These are phyloP conservation scores for Holothuria scabra DNA, from an alignment of 53 echinoderm and acorn worm species.

Conservation along the genomic window DNA sequence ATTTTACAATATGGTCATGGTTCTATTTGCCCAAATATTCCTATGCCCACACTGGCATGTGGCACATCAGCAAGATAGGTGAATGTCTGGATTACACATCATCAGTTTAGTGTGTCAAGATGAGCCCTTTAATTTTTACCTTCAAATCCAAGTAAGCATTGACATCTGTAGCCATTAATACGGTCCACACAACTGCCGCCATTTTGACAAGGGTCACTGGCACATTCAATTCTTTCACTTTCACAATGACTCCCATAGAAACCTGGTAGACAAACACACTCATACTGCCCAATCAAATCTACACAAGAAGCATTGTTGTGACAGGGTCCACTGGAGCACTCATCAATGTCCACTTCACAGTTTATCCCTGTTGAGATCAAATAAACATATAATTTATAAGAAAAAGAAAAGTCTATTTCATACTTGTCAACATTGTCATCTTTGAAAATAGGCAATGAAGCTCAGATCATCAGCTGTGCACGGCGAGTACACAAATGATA, in stretches of 20 bases:
- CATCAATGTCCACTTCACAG: slow-evolving; percentile 60
- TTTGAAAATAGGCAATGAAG: too few relatives aligned
- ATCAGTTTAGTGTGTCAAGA: too few relatives aligned
- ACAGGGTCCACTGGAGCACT: slow-evolving; percentile 64
- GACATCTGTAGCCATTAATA: slow-evolving; percentile 63
- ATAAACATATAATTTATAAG: neutral
- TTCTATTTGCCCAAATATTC: too few relatives aligned
- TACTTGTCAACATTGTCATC: too few relatives aligned
- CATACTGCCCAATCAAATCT: slow-evolving; percentile 49
- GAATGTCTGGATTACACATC: too few relatives aligned
- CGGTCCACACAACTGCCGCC: slow-evolving; percentile 60
- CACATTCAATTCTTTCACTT: slow-evolving; percentile 61
- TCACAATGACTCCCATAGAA: slow-evolving; percentile 60
- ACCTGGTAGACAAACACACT: slow-evolving; percentile 53
- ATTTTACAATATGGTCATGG: too few relatives aligned
- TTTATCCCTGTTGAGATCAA: slow-evolving; percentile 13
- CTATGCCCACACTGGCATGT: too few relatives aligned
- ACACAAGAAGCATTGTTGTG: slow-evolving; percentile 54
- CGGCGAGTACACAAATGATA: too few relatives aligned
- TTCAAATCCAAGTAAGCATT: slow-evolving; percentile 49
- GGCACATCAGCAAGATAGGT: too few relatives aligned
- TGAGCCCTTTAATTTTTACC: neutral
- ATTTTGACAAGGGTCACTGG: slow-evolving; percentile 62
- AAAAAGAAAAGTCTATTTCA: too few relatives aligned
- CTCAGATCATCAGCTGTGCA: too few relatives aligned